These are phyloP conservation scores for Lysiphlebus fabarum DNA, from an alignment of 1,140 invertebrate species.

Conservation along the genomic window DNA sequence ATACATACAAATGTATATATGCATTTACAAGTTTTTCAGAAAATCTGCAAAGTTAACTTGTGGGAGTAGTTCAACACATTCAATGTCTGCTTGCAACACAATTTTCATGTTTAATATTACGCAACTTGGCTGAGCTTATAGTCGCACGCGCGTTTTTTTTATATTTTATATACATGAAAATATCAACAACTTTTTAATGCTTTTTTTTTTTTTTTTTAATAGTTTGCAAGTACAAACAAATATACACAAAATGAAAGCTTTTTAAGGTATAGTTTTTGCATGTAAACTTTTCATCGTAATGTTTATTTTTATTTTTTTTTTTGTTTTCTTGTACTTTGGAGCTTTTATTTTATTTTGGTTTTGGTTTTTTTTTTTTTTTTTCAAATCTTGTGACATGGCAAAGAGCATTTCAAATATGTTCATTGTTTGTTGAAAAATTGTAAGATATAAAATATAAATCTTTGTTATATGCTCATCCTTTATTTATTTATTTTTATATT, in stretches of 20 bases:
- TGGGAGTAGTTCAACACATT: conserved; percentile 20
- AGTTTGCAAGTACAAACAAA: too few relatives aligned
- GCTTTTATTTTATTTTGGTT: conserved; percentile 11
- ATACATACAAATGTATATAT: conserved; percentile 9
- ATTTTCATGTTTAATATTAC: conserved; percentile 49
- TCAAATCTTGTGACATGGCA: conserved; percentile 3
- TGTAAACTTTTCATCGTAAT: too few relatives aligned
- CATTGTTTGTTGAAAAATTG: not conserved
- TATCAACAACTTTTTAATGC: not conserved
- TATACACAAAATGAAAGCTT: too few relatives aligned
- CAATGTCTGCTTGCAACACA: conserved; percentile 43
- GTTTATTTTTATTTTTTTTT: conserved; percentile 1
- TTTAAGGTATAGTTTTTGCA: too few relatives aligned
- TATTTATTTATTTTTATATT: not conserved
- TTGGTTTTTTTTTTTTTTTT: conserved; percentile 10
- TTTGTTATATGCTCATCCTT: not conserved
- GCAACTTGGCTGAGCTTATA: conserved; percentile 7
- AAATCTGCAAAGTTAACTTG: conserved; percentile 13
- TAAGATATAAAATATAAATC: conserved; percentile 15
- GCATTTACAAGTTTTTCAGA: too few relatives aligned
- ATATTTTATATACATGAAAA: too few relatives aligned
- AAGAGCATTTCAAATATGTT: conserved; percentile 17
- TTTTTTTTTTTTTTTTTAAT: too few relatives aligned
- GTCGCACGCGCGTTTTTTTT: conserved; percentile 8
- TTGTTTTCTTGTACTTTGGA: conserved; percentile 11